Base-by-base conservation (phyloP, 2,113 vertebrate genomes). In the Zootoca vivipara region DNA sequence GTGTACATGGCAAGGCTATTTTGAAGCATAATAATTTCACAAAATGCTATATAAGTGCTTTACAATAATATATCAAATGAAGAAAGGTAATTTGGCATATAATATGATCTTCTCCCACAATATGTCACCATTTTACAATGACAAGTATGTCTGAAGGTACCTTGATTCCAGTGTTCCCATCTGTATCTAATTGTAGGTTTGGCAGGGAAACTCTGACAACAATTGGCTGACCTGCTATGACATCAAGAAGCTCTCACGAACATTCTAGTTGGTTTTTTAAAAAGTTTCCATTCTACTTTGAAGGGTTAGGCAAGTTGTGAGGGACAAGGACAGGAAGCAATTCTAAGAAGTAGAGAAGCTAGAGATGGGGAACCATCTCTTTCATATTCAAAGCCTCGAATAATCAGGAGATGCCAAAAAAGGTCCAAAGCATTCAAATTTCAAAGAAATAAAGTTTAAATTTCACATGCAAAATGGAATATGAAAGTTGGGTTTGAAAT, bases 61-160 rank as follows among this genome's bases (percentile, higher is more conserved):
- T 5, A 42, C 56, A 85, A 79, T 40, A 20, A 79, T n/a, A 18
- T 40, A 82, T 64, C 58, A 64, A 15, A 38, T 40, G 7, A 85
- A 42, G 84, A 92, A 84, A 87, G 64, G 75, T 52, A 86, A 80
- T 93, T 87, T 87, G 70, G 35, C 69, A 86, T 75, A 86, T 87
- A 92, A 91, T 90, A 82, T 92, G 87, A 88, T 73, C 26, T 90
- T 87, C 82, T 79, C 35, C 73, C 77, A 89, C 38, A 3, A 72
- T 79, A 58, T 78, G 2, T 82, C 90, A 91, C 69, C 46, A 67
- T 78, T 64, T 78, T 33, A 78, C 62, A 69, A 22, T 28, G 58
- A 10, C 65, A 78, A 22, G 26, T 33, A 72, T 72, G n/a, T 72
- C n/a, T 72, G 70, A 72, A 72, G 16, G 4, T 33, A 72, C 70